Conservation (phyloP, 1,140 invertebrate species). For the Adelges cooleyi region DNA sequence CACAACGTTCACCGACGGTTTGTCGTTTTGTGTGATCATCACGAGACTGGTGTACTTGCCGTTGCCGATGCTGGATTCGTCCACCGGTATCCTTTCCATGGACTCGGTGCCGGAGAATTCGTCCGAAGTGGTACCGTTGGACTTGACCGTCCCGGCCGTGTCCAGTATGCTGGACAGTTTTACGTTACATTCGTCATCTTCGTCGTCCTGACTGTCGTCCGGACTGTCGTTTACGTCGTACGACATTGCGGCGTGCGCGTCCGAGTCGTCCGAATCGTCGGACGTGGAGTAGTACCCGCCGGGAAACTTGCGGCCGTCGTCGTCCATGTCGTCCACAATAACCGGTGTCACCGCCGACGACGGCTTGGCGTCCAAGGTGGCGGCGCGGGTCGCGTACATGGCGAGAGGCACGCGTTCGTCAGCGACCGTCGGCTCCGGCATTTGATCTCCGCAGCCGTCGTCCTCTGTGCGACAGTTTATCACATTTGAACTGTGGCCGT, state of each 20-base stretch:
- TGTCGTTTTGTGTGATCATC: slow-evolving; percentile 53
- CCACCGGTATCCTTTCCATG: slow-evolving; percentile 34
- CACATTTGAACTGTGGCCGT: no score
- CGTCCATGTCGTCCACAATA: no score
- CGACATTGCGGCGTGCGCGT: slow-evolving; percentile 6
- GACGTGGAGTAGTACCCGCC: slow-evolving; percentile 12
- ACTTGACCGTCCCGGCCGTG: neutral
- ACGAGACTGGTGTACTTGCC: slow-evolving; percentile 72
- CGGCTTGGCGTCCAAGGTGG: neutral
- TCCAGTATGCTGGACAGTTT: slow-evolving; percentile 7
- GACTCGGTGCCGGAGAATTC: slow-evolving; percentile 36
- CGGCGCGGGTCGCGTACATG: slow-evolving; percentile 32
- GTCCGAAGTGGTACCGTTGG: slow-evolving; percentile 25
- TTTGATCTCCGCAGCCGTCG: neutral
- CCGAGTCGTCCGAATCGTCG: slow-evolving; percentile 15
- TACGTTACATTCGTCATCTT: neutral
- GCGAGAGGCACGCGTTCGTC: slow-evolving; percentile 35
- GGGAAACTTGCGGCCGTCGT: no score
- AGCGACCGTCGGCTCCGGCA: slow-evolving; percentile 29
- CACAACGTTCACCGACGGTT: slow-evolving; percentile 48
- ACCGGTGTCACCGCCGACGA: neutral
- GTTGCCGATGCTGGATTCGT: slow-evolving; percentile 30
- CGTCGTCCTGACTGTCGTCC: neutral
- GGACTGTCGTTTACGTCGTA: slow-evolving; percentile 19
- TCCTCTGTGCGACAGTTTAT: neutral